Evolutionary conservation across 64 coral and sea anemone species (phyloP).

Genomic region (Pocillopora damicornis): DNA sequence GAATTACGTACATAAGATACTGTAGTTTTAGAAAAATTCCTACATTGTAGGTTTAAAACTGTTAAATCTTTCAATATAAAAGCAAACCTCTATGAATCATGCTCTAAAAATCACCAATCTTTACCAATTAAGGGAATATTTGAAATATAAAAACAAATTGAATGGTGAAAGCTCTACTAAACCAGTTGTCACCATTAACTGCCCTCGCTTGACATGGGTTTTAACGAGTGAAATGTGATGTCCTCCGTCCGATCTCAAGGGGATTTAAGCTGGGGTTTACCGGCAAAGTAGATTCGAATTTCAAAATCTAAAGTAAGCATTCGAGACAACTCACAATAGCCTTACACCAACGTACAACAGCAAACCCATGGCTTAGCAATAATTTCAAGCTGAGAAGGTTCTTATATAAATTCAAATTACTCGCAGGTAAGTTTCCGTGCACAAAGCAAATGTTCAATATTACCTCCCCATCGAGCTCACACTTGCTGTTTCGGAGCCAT

Average conservation of each 20-base stretch:
- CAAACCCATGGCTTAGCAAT: not conserved
- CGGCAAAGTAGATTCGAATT: not conserved
- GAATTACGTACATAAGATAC: no score
- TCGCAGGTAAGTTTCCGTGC: no score
- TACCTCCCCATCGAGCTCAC: constrained; percentile 88
- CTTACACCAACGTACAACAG: not conserved
- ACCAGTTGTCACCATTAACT: not conserved
- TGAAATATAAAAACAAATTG: not conserved
- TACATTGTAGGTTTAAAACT: no score
- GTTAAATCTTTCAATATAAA: no score
- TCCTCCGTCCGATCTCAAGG: not conserved
- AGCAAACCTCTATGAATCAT: not conserved
- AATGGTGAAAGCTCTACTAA: not conserved
- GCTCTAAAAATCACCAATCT: not conserved
- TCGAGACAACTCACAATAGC: not conserved
- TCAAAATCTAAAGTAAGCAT: not conserved
- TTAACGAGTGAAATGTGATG: not conserved
- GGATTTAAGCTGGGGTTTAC: not conserved
- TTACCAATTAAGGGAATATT: not conserved
- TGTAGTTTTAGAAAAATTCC: no score
- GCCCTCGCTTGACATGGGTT: not conserved
- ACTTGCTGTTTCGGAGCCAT: constrained; percentile 84
- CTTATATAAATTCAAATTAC: constrained; percentile 18
- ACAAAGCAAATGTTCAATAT: not conserved
- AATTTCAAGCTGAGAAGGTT: not conserved